These are phyloP conservation scores for Phalacrocorax pelagicus DNA, from an alignment of 2,113 vertebrate genomes.

Conservation along the genomic window DNA sequence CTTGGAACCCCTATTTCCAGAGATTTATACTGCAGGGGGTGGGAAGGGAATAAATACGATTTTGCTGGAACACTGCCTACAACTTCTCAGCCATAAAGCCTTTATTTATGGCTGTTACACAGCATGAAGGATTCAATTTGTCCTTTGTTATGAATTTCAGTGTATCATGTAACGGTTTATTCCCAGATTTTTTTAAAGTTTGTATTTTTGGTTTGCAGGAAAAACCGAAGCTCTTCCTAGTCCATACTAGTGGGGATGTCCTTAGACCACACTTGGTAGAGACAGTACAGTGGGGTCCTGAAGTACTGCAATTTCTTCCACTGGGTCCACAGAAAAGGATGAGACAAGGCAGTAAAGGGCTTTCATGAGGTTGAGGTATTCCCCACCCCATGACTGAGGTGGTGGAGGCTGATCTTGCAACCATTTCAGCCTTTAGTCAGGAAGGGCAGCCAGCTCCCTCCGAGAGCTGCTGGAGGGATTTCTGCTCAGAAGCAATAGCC, in stretches of 20 bases:
- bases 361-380: not conserved
- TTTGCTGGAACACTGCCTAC: conserved; percentile 59
- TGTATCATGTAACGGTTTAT: conserved; percentile 62
- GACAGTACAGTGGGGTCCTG: too few species aligned
- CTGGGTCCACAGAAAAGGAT: not conserved
- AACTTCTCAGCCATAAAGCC: conserved; percentile 58
- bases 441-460: not conserved
- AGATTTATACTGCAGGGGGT: conserved; percentile 8
- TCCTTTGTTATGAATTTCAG: conserved; percentile 61
- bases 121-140: conserved; percentile 67
- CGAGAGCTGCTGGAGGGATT: not conserved
- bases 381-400: too few species aligned
- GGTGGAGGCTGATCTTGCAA: not conserved
- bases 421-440: not conserved
- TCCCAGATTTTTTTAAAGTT: not conserved
- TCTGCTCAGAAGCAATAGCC: not conserved
- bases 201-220: not conserved
- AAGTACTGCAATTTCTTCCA: not conserved
- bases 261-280: not conserved
- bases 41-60: conserved; percentile 47
- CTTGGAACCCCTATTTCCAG: conserved; percentile 55
- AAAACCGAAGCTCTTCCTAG: not conserved
- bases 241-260: not conserved
- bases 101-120: conserved; percentile 65
- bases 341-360: not conserved